These are phyloP conservation scores for Muraenolepis orangiensis DNA, from an alignment of 2,797 vertebrate genomes.

Conservation along the genomic window DNA sequence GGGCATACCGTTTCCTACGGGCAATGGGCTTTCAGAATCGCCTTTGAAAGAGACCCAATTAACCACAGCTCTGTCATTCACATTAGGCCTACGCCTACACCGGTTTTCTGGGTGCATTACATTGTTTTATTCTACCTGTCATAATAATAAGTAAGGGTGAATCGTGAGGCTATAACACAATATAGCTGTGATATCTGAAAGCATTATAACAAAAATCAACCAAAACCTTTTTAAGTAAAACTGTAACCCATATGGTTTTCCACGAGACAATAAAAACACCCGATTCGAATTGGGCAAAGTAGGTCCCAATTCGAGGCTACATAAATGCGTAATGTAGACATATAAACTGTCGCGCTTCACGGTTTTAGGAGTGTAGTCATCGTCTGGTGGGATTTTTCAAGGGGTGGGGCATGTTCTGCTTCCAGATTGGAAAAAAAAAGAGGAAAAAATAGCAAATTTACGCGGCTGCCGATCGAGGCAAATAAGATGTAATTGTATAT, in stretches of 20 bases:
- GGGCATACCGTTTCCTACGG: background rate
- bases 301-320: background rate
- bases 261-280: background rate
- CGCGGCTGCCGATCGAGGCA: slow-evolving; percentile 48
- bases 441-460: slow-evolving; percentile 57
- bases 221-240: background rate
- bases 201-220: background rate
- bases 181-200: background rate
- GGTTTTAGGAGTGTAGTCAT: slow-evolving; percentile 60
- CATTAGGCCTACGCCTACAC: background rate
- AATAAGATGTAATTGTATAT: slow-evolving; percentile 37
- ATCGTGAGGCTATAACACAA: background rate
- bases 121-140: background rate
- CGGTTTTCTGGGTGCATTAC: background rate
- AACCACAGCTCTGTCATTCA: background rate
- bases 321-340: background rate
- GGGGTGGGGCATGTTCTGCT: slow-evolving; percentile 75
- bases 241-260: background rate
- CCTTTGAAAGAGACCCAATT: background rate
- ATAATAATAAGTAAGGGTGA: background rate
- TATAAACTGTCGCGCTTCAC: slow-evolving; percentile 41
- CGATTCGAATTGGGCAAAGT: background rate
- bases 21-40: background rate
- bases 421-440: slow-evolving; percentile 56
- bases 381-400: slow-evolving; percentile 67